Base-by-base conservation (phyloP, 1,140 invertebrate genomes). In the Eriocheir sinensis region DNA sequence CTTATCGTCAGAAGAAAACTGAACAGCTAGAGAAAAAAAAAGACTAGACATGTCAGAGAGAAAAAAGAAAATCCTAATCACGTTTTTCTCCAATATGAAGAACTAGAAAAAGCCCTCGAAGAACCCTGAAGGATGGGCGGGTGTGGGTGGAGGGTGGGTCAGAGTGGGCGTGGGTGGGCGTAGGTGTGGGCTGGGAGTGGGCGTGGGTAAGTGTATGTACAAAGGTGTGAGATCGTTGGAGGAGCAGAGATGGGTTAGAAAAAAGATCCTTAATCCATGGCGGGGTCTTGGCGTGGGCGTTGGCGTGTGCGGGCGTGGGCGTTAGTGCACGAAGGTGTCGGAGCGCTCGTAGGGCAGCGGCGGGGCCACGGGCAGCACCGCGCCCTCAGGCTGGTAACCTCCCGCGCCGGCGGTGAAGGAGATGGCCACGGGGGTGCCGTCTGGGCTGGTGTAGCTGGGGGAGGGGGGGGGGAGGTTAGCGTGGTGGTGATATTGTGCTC, bases 381-480 rank as follows among this genome's bases (percentile, higher is more conserved):
- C 97, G 96, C 96, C 96, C 93, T 97, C 97, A 38, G 97, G 97
- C 86, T 97, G 97, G 97, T 97, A 97, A 94, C 97, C 97, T 15
- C 96, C 95, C 88, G 94, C 96, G 91, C 96, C 97, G 95, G 97
- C 97, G 38, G 96, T 96, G 96, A 97, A 97, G 96, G 97, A 97
- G 95, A 97, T 97, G 91, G 97, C 96, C 95, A 97, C 96, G 36
- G 97, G 96, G 95, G 96, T 96, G 30, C 97, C 97, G 72, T 97
- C 96, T 95, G 97, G 97, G 91, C 97, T 97, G 89, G 97, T 97
- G 95, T 97, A 97, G 81, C 97, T 97, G 96, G 90, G 89, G 53
- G 41, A 17, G 30, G 41, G 17, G 41, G 3, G n/a, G 9, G 27
- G 30, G 85, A 3, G 27, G 81, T 85, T 85, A 41, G 38, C 2